Base-by-base conservation (phyloP, 92 coral and sea anemone species). In the Nematostella vectensis region DNA sequence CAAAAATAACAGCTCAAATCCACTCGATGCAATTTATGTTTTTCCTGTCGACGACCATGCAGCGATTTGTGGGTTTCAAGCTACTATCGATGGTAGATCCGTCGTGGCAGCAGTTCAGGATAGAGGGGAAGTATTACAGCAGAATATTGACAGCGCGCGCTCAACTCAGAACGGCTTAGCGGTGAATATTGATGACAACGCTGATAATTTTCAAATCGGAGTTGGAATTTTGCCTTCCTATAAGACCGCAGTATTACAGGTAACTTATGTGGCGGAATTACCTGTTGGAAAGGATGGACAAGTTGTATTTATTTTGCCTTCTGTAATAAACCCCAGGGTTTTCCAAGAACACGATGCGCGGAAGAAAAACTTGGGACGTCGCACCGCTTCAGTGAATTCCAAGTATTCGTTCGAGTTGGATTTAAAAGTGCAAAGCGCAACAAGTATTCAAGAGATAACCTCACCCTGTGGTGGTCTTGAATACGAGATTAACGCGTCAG, bases 11-110 rank as follows among this genome's bases (percentile, higher is more conserved):
- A 52, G 62, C 31, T 69, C 67, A 22, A 76, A 69, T 44, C 95
- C 95, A 26, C 69, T 85, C 15, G 97, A 89, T 58, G 89, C 85
- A 17, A 73, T 85, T 26, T 80, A 67, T 44, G 67, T 80, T 47
- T 78, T 80, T 25, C 93, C 93, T 50, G 58, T 75, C 27, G 79
- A 73, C 36, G 83, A 85, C 18, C 70, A 76, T 27, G 78, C 78
- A 20, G 87, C 87, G 13, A 91, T 87, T 2, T 84, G 88, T 29
- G 96, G 91, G 48, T 81, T 87, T 61, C 80, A 82, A 72, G 96
- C 96, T 0, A 61, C 75, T 11, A 65, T 87, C 27, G 86, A 87
- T 33, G 96, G 96, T 29, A 60, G 89, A 44, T 81, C 83, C 56
- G 68, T 87, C 49, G 77, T 75, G 13, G 96, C 89, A 19, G 75